A percentile compares a stretch with the other conserved stretches of the same genome.
phyloP scores from a whole-genome alignment of 2,113 vertebrate genomes.

The Crotalus tigris region DNA sequence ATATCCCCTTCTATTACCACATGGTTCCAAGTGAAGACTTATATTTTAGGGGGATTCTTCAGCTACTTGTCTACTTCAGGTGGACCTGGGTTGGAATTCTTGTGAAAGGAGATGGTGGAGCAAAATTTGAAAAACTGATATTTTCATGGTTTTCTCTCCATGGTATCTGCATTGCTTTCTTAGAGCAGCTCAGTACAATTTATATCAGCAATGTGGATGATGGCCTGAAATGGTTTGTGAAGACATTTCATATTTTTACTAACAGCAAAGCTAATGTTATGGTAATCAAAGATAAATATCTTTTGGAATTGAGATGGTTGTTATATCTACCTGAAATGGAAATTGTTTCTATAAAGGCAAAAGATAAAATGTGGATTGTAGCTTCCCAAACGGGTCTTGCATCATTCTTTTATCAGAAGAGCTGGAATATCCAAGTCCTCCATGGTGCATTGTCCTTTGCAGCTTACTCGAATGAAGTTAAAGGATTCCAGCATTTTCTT shows the following conservation, averaged over 20 bases:
- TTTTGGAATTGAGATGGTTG: neutral
- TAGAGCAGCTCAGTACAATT: neutral
- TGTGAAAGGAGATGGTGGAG: neutral
- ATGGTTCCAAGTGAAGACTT: neutral
- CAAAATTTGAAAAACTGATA: neutral
- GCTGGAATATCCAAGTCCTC: neutral
- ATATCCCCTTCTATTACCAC: neutral
- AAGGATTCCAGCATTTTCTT: neutral
- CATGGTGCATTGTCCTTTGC: neutral
- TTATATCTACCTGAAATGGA: neutral
- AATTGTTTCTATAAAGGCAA: neutral
- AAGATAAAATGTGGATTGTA: neutral
- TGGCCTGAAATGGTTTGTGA: neutral
- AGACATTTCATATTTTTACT: neutral
- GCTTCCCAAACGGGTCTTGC: neutral
- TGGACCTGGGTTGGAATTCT: neutral
- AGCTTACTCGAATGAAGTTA: neutral
- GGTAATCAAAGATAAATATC: too few species aligned
- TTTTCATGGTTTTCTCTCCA: neutral
- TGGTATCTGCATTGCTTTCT: neutral
- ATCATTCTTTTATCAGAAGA: neutral
- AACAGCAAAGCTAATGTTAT: neutral
- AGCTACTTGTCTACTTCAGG: neutral
- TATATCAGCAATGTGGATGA: neutral
- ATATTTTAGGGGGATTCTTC: neutral